A percentile compares a stretch with the other conserved stretches of the same genome.
phyloP scores from a whole-genome alignment of 2,113 vertebrate genomes.

The Talpa occidentalis region DNA sequence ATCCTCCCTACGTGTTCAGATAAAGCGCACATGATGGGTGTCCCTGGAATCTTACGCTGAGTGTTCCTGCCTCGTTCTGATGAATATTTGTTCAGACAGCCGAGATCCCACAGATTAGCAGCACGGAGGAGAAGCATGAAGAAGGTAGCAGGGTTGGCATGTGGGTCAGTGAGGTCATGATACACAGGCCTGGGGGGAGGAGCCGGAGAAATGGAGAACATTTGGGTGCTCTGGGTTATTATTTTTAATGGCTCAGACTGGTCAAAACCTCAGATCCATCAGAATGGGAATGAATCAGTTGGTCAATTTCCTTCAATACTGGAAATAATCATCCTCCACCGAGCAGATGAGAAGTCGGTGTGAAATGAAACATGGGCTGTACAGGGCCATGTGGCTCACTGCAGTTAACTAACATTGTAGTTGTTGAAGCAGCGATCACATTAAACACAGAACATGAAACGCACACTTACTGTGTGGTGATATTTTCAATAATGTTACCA shows the following conservation, averaged over 20 bases:
- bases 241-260: background rate
- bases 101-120: too few species aligned
- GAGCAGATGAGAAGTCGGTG: background rate
- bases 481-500: background rate
- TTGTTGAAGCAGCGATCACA: too few species aligned
- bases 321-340: background rate
- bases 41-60: background rate
- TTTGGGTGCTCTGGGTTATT: background rate
- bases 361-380: background rate
- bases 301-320: background rate
- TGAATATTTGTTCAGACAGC: background rate
- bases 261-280: background rate
- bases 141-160: too few species aligned
- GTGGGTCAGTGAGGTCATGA: background rate
- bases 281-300: background rate
- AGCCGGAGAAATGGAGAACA: too few species aligned
- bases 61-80: background rate
- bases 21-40: background rate
- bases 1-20: background rate
- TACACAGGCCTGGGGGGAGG: accelerated
- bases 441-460: background rate
- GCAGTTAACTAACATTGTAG: too few species aligned
- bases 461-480: background rate
- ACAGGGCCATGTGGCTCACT: too few species aligned
- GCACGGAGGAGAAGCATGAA: too few species aligned